Evolutionary conservation across 23 tunicate genomes (phyloP), one percentile per base, ranked within the genome.

Genomic region (Trididemnum nubilum): DNA sequence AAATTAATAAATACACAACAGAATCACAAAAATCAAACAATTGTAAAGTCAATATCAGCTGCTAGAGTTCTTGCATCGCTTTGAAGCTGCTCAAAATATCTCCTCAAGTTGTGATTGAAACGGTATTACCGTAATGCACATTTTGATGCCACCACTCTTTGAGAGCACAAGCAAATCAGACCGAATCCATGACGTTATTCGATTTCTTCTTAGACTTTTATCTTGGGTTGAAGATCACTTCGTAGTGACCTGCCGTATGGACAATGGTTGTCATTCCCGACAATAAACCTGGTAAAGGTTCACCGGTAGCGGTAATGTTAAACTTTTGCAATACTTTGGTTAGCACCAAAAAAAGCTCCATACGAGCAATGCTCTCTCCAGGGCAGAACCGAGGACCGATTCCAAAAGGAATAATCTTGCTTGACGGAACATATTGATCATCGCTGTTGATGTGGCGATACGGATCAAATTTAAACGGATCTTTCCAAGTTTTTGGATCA

Each of bases 381-480:
- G 28, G 76, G 76, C 76, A 71, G 15, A 34, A 71, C n/a, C 76
- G 12, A 3, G 50, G 44, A 7, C 76, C 76, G 49, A 71, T 71
- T 12, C 69, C 69, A 25, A 61, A 61, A 25, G 69, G 69, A 9
- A 61, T 61, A 9, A 61, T 61, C 29, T 61, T 61, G 69, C 22
- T 61, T 15, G 69, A 61, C 15, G 28, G 69, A 9, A 61, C 24
- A 22, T 9, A 61, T 49, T 71, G 27, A 12, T 49, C 76, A 26
- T 71, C 76, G 3, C n/a, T 7, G 21, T 64, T n/a, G 30, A 71
- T 26, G n/a, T 76, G 80, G 27, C 80, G 64, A 40, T 49, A 44
- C 0, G 80, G 80, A 64, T 76, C 80, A 29, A 76, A 76, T 2
- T 27, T 50, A 18, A 27, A 44, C 24, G 80, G 80, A 22, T 76